Percentiles rank a stretch among this genome's conserved stretches.
These are phyloP conservation scores for Cosmia trapezina DNA, from an alignment of 2,888 invertebrate species.

Conservation along the genomic window DNA sequence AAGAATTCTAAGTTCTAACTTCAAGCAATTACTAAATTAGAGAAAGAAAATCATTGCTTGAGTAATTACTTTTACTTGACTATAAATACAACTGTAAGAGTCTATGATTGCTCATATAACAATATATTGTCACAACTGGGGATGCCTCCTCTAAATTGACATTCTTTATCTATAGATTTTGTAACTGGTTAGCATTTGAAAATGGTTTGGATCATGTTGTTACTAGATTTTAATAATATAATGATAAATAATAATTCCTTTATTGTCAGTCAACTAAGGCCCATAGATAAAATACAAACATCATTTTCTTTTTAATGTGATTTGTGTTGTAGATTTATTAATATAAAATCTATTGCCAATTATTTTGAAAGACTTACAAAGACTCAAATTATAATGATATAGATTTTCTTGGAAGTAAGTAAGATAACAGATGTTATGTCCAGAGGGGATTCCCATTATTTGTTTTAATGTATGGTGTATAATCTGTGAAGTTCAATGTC, in stretches of 20 bases:
- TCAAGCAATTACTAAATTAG: no score
- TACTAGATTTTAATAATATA: not conserved
- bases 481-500: slow-evolving; percentile 52
- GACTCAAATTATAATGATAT: not conserved
- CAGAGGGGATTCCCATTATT: not conserved
- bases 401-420: not conserved
- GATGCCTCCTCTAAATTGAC: slow-evolving; percentile 9
- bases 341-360: not conserved
- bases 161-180: not conserved
- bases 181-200: not conserved
- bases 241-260: not conserved
- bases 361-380: not conserved
- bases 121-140: slow-evolving; percentile 9
- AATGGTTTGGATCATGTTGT: not conserved
- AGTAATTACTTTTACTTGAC: no score
- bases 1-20: no score
- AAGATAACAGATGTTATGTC: not conserved
- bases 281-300: not conserved
- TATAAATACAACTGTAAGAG: no score
- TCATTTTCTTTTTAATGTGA: not conserved
- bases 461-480: not conserved
- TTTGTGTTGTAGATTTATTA: not conserved
- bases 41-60: no score
- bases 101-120: no score
- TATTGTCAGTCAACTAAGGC: not conserved